Evolutionary conservation across 2,113 vertebrate species (phyloP).

Genomic region (Corythaeola cristata): DNA sequence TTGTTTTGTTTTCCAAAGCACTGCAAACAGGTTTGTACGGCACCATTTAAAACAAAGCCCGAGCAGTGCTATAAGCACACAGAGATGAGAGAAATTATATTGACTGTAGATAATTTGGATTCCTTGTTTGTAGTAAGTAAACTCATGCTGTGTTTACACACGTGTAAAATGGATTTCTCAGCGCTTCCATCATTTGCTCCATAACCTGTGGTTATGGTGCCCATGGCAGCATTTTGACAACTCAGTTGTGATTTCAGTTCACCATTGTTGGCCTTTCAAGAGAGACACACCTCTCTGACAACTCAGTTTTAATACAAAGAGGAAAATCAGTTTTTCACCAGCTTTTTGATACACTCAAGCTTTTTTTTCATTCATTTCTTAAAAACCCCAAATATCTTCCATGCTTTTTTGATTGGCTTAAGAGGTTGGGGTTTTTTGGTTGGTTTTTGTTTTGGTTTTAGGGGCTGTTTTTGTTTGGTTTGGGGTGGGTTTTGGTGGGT

Average conservation of each 20-base stretch:
- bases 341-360: not conserved
- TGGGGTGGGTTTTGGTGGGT: not conserved
- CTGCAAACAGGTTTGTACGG: not conserved
- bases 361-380: not conserved
- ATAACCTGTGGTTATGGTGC: not conserved
- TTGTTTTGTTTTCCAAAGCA: not conserved
- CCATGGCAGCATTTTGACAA: not conserved
- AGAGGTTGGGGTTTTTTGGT: accelerated
- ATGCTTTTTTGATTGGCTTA: not conserved
- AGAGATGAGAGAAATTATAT: not conserved
- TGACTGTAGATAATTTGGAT: not conserved
- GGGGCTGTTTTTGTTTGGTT: not conserved
- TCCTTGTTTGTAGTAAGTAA: not conserved
- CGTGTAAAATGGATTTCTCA: not conserved
- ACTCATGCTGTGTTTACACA: not conserved
- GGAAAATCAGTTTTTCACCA: not conserved
- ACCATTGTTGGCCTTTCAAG: not conserved
- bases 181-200: not conserved
- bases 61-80: not conserved
- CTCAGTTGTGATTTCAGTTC: not conserved
- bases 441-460: not conserved
- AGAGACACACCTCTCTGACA: not conserved
- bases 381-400: not conserved
- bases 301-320: not conserved
- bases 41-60: not conserved